A percentile compares a stretch with the other conserved stretches of the same genome.
Evolutionary conservation across 2,113 vertebrate species (phyloP).

Genomic region (Arvicanthis niloticus): DNA sequence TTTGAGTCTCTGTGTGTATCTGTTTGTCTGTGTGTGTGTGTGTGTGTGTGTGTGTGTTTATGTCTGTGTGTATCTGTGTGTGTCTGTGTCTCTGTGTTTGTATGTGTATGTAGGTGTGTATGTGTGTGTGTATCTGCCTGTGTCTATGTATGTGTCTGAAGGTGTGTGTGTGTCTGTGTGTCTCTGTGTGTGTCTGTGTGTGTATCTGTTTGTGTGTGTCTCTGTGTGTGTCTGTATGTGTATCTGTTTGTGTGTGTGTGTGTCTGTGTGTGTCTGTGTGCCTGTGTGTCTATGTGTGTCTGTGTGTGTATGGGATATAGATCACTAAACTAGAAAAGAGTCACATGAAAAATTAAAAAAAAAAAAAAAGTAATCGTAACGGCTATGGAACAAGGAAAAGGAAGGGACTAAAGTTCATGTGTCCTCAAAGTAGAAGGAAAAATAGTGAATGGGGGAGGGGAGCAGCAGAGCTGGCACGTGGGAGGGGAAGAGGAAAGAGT

Average conservation of each 20-base stretch:
- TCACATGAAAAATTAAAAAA: not conserved
- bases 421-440: not conserved
- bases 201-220: too few species aligned
- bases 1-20: not conserved
- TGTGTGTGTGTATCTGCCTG: not conserved
- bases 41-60: too few species aligned
- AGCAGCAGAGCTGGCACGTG: fast-evolving
- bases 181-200: too few species aligned
- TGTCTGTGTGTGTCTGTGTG: not conserved
- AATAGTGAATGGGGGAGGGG: fast-evolving
- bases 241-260: too few species aligned
- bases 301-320: not conserved
- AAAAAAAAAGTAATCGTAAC: not conserved
- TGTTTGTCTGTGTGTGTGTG: too few species aligned
- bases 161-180: not conserved
- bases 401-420: not conserved
- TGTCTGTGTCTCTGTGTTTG: not conserved
- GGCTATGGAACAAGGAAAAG: not conserved
- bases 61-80: too few species aligned
- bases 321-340: not conserved
- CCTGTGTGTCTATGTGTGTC: not conserved
- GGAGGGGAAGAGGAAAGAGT: not conserved
- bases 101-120: too few species aligned
- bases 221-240: too few species aligned
- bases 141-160: not conserved